A percentile compares a stretch with the other conserved stretches of the same genome.
phyloP scores from a whole-genome alignment of 2,113 vertebrate species.

The Microtus pennsylvanicus region DNA sequence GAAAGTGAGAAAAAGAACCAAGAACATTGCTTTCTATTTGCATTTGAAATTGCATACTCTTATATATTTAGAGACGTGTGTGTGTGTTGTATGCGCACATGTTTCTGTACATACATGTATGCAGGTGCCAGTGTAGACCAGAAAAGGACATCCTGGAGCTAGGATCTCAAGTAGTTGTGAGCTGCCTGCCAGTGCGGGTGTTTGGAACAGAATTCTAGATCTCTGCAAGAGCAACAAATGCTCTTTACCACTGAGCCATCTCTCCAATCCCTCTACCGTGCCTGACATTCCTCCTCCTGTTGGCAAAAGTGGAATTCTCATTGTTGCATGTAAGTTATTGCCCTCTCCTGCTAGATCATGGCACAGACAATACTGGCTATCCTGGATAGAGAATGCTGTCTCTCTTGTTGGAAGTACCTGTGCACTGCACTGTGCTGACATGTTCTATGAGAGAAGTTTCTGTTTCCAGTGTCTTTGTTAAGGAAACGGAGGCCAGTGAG shows the following conservation, averaged over 20 bases:
- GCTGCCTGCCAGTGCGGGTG: background rate
- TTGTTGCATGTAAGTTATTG: background rate
- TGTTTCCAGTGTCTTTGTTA: background rate
- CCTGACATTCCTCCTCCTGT: background rate
- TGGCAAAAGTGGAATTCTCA: background rate
- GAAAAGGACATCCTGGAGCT: background rate
- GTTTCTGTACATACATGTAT: background rate
- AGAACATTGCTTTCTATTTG: background rate
- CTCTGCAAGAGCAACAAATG: background rate
- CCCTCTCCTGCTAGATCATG: fast-evolving
- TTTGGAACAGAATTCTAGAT: background rate
- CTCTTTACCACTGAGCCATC: background rate
- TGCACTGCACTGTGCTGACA: background rate
- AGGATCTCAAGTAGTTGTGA: background rate
- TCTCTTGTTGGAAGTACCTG: background rate
- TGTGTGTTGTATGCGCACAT: background rate
- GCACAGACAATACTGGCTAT: background rate
- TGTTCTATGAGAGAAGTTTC: background rate
- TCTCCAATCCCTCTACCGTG: background rate
- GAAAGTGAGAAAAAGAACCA: background rate
- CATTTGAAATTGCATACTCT: background rate
- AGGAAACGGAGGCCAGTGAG: background rate
- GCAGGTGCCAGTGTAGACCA: background rate
- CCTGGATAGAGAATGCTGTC: background rate
- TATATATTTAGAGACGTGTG: background rate